A percentile compares a stretch with the other conserved stretches of the same genome.
Evolutionary conservation across 1,140 invertebrate species (phyloP).

Genomic region (Sycophaga agraensis): DNA sequence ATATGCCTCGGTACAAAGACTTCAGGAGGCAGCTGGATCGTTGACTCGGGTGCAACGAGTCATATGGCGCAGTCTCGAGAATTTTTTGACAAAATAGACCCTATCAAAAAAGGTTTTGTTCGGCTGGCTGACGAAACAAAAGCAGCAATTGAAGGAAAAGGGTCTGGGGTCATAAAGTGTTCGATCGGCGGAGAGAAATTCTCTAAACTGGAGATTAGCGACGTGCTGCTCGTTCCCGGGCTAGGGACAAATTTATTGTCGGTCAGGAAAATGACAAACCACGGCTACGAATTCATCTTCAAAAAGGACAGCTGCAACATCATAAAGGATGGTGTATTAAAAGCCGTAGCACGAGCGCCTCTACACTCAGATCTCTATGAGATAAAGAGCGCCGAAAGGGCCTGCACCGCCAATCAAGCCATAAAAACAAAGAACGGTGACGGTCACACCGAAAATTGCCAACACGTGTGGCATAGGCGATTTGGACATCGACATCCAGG

Average conservation of each 20-base stretch:
- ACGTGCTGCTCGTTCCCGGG: background rate
- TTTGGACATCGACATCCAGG: background rate
- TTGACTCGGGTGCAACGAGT: slow-evolving; percentile 17
- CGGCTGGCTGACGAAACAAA: slow-evolving; percentile 1
- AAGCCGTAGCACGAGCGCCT: background rate
- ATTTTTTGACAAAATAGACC: slow-evolving; percentile 22
- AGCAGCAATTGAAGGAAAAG: slow-evolving; percentile 9
- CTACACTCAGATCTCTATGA: background rate
- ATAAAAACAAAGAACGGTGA: background rate
- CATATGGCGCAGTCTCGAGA: slow-evolving; percentile 31
- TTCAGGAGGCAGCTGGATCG: slow-evolving; percentile 8
- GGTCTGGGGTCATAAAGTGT: slow-evolving; percentile 8
- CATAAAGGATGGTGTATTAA: background rate
- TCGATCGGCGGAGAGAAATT: background rate
- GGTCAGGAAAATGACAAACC: slow-evolving; percentile 12
- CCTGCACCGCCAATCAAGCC: background rate
- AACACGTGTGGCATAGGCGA: slow-evolving; percentile 21
- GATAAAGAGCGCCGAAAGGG: background rate
- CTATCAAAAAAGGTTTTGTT: slow-evolving; percentile 6
- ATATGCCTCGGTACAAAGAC: slow-evolving; percentile 23
- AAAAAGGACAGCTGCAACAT: background rate
- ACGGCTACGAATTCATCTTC: too few species aligned
- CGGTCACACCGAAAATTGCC: slow-evolving; percentile 8
- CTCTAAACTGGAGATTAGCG: background rate
- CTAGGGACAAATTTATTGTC: slow-evolving; percentile 2